These are phyloP conservation scores for Helobdella robusta DNA, from an alignment of 2,888 invertebrate species.

Conservation along the genomic window DNA sequence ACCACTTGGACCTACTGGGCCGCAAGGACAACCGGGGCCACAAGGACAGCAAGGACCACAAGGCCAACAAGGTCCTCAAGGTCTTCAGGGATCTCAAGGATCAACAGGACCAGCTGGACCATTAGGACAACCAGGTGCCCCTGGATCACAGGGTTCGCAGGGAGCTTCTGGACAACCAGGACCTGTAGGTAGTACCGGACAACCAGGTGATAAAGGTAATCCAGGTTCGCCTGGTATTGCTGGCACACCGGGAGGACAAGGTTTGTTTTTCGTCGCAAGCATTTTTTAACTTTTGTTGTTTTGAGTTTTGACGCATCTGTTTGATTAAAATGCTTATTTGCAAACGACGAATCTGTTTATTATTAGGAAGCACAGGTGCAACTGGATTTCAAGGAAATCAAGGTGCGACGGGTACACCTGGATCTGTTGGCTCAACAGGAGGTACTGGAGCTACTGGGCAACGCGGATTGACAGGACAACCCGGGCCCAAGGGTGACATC, in stretches of 20 bases:
- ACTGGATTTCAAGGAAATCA: no score
- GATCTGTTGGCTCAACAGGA: slow-evolving; percentile 25
- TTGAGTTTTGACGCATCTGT: no score
- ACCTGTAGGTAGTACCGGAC: slow-evolving; percentile 16
- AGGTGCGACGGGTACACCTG: not conserved
- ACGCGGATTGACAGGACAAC: slow-evolving; percentile 18
- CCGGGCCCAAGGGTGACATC: slow-evolving; percentile 27
- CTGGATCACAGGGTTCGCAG: slow-evolving; percentile 28
- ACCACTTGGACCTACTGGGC: slow-evolving; percentile 25
- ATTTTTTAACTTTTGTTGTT: no score
- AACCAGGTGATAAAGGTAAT: slow-evolving; percentile 23
- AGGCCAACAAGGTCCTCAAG: slow-evolving; percentile 12
- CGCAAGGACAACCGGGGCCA: slow-evolving; percentile 12
- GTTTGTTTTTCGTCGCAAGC: no score
- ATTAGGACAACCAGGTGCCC: slow-evolving; percentile 27
- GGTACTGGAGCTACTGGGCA: slow-evolving; percentile 28
- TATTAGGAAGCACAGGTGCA: no score
- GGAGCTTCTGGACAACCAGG: slow-evolving; percentile 30
- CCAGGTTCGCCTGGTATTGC: slow-evolving; percentile 25
- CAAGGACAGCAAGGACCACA: slow-evolving; percentile 21
- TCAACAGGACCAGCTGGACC: slow-evolving; percentile 26
- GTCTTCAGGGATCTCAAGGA: slow-evolving; percentile 28
- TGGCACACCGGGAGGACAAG: slow-evolving; percentile 25
- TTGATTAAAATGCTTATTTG: no score
- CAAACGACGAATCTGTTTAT: no score